Evolutionary conservation across 1,140 invertebrate genomes (phyloP).

Genomic region (Delia radicum): DNA sequence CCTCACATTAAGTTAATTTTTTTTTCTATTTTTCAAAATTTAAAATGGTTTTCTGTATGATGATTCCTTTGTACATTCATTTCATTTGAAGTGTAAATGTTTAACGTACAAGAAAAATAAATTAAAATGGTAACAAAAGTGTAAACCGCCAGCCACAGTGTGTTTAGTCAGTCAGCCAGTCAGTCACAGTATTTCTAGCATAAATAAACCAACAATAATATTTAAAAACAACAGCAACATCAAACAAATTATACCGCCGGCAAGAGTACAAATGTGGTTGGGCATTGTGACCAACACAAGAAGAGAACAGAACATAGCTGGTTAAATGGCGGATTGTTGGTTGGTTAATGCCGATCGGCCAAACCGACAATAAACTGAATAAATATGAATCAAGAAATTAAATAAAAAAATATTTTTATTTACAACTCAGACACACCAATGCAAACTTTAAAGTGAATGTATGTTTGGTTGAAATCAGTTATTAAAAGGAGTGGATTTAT

Average conservation of each 20-base stretch:
- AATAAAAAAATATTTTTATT: background rate
- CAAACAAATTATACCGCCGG: background rate
- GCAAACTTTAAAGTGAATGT: background rate
- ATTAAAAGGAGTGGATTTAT: background rate
- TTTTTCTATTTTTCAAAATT: too few species aligned
- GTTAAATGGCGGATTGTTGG: background rate
- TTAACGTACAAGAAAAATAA: constrained; percentile 5
- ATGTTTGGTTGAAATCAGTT: background rate
- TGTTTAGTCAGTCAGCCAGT: background rate
- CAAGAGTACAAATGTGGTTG: background rate
- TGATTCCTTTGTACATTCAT: background rate
- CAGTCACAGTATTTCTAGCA: background rate
- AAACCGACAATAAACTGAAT: background rate
- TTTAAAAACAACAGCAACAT: background rate
- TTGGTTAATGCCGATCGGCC: background rate
- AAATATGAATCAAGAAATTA: background rate
- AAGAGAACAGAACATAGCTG: background rate
- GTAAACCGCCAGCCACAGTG: background rate
- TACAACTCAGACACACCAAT: background rate
- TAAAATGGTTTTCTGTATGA: too few species aligned
- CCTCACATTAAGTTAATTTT: background rate
- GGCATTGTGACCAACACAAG: background rate
- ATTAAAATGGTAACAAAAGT: background rate
- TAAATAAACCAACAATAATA: background rate
- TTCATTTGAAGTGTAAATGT: background rate